Evolutionary conservation across 2,113 vertebrate genomes (phyloP).

Genomic region (Cheilinus undulatus): DNA sequence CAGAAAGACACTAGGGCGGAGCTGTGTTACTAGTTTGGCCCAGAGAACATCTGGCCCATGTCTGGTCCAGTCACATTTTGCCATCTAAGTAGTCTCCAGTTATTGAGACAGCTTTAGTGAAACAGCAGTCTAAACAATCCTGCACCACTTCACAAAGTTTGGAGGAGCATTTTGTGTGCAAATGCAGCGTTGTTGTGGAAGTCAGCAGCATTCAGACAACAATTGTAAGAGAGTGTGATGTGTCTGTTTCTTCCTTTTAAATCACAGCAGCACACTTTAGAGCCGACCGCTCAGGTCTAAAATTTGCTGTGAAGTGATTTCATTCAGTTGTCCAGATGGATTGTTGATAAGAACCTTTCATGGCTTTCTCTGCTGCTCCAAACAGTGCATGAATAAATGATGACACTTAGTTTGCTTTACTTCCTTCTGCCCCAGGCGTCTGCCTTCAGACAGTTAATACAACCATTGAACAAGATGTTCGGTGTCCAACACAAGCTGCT

Average conservation of each 20-base stretch:
- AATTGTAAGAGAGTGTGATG: background rate
- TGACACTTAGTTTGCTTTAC: background rate
- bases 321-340: background rate
- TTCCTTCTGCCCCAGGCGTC: background rate
- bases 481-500: conserved; percentile 4
- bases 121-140: background rate
- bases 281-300: background rate
- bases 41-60: too few relatives aligned
- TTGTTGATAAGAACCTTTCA: background rate
- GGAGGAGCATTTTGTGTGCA: background rate
- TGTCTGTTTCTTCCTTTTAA: background rate
- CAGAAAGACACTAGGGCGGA: too few relatives aligned
- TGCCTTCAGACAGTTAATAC: background rate
- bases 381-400: background rate
- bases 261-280: background rate
- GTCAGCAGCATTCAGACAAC: background rate
- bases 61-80: too few relatives aligned
- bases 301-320: conserved; percentile 2
- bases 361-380: background rate
- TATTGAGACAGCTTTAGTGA: too few relatives aligned
- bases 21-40: too few relatives aligned
- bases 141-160: background rate
- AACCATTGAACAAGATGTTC: too few relatives aligned
- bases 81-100: too few relatives aligned
- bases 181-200: background rate